Percentiles rank a stretch among this genome's conserved stretches.
Conservation (phyloP, 2,113 vertebrate genomes). For the Cinclus cinclus region DNA sequence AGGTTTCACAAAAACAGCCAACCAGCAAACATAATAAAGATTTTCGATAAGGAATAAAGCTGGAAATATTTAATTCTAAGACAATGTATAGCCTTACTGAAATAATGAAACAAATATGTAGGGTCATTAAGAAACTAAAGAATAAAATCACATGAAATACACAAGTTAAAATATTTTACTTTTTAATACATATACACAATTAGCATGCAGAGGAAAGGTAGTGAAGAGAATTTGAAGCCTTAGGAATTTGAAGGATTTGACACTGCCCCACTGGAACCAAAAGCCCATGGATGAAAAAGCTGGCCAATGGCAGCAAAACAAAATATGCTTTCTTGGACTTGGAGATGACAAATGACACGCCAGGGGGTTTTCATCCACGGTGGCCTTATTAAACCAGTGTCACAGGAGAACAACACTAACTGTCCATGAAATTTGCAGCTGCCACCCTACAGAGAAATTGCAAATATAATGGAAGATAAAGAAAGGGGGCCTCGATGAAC, state of each 20-base stretch:
- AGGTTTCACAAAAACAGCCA: conserved; percentile 7
- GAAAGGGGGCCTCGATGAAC: background rate
- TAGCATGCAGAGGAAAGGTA: background rate
- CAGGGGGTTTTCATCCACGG: background rate
- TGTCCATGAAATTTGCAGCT: conserved; percentile 9
- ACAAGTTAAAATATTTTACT: background rate
- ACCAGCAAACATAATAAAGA: conserved; percentile 32
- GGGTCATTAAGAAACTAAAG: background rate
- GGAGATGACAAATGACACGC: background rate
- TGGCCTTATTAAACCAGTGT: conserved; percentile 16
- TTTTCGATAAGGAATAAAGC: conserved; percentile 28
- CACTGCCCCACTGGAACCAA: background rate
- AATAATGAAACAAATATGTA: conserved; percentile 25
- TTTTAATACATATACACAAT: background rate
- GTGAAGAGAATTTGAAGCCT: background rate
- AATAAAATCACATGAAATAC: background rate
- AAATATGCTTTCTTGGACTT: background rate
- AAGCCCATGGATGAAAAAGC: background rate
- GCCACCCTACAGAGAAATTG: background rate
- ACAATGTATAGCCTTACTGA: background rate
- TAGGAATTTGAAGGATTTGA: background rate
- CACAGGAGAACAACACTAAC: conserved; percentile 2
- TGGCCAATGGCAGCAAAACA: background rate
- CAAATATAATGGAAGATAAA: conserved; percentile 3
- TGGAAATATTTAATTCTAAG: conserved; percentile 22